These are phyloP conservation scores for Trichacis sp. DNA, from an alignment of 2,888 invertebrate genomes.

Conservation along the genomic window DNA sequence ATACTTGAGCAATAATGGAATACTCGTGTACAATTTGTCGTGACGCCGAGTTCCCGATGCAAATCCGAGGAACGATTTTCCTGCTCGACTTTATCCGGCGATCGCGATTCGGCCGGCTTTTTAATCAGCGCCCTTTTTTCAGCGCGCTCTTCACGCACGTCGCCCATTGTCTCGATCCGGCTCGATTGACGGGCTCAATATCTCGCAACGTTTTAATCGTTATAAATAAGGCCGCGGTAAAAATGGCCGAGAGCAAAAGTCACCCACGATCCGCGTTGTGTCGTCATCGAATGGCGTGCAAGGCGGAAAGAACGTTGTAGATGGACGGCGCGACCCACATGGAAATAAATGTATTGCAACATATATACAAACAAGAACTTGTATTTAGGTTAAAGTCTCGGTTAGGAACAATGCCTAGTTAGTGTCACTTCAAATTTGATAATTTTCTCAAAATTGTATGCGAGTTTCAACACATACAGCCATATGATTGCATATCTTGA, in stretches of 20 bases:
- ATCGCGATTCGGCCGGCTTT: background rate
- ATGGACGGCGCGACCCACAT: constrained; percentile 13
- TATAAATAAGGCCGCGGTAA: constrained; percentile 41
- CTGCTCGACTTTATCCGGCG: background rate
- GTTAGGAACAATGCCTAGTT: too few relatives aligned
- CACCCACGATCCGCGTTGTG: constrained; percentile 34
- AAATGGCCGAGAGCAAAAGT: constrained; percentile 41
- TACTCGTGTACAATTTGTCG: background rate
- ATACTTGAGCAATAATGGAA: constrained; percentile 15
- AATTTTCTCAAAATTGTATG: too few relatives aligned
- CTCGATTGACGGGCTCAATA: constrained; percentile 37
- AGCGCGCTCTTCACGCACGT: constrained; percentile 22
- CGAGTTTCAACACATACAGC: too few relatives aligned
- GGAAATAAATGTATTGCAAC: too few relatives aligned
- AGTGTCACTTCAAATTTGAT: too few relatives aligned
- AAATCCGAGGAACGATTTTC: background rate
- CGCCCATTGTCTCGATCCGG: constrained; percentile 35
- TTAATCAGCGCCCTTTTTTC: background rate
- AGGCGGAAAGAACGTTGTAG: constrained; percentile 13
- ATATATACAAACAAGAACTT: too few relatives aligned
- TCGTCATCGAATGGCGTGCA: constrained; percentile 27
- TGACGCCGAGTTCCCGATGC: background rate
- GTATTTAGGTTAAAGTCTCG: too few relatives aligned
- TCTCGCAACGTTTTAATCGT: constrained; percentile 41
- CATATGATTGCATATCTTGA: too few relatives aligned